Conservation (phyloP, 2,888 invertebrate species). For the Frankliniella fusca region DNA sequence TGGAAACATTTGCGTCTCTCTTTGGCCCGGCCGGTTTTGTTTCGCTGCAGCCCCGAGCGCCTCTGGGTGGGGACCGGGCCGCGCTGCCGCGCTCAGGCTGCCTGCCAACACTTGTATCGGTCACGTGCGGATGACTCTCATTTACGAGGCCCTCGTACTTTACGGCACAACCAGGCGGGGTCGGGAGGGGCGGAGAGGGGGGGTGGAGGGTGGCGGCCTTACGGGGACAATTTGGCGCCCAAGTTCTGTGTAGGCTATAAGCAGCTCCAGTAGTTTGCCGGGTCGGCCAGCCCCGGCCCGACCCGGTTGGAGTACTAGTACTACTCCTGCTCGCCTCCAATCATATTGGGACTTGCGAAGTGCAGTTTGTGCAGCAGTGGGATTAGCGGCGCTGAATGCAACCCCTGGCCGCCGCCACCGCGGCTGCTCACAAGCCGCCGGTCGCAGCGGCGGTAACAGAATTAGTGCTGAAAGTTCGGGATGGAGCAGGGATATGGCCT, state of each 20-base stretch:
- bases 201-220: not conserved
- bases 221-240: not conserved
- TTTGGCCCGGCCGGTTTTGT: too few species aligned
- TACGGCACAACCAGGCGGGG: not conserved
- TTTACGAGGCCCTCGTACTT: not conserved
- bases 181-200: not conserved
- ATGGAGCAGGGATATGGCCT: too few species aligned
- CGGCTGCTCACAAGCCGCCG: not conserved
- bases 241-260: too few species aligned
- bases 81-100: too few species aligned
- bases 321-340: too few species aligned
- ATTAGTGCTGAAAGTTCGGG: not conserved
- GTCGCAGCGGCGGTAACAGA: not conserved
- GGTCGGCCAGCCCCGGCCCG: not conserved
- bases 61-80: too few species aligned
- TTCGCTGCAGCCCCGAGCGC: too few species aligned
- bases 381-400: too few species aligned
- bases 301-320: not conserved
- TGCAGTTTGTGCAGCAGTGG: too few species aligned
- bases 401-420: not conserved
- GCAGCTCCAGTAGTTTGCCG: too few species aligned
- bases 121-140: constrained; percentile 3
- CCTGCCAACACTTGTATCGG: not conserved
- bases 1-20: too few species aligned
- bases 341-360: too few species aligned